A percentile compares a stretch with the other conserved stretches of the same genome.
phyloP scores from a whole-genome alignment of 2,113 vertebrate species.

The Ascaphus truei region DNA sequence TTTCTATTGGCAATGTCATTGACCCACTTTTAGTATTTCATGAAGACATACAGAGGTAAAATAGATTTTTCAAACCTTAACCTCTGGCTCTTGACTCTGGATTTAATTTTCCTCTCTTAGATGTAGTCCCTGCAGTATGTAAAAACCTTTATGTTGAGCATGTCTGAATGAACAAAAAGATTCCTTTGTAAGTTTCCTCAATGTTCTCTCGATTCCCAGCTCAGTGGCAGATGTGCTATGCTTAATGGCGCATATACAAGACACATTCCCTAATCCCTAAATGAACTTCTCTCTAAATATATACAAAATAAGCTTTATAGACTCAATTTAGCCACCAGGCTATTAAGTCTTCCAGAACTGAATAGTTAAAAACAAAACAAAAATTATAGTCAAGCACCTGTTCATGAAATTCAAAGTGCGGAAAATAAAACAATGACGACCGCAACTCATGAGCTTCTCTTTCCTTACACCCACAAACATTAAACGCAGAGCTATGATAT shows the following conservation, averaged over 20 bases:
- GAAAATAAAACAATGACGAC: neutral
- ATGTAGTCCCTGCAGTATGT: slow-evolving; percentile 20
- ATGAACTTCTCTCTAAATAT: slow-evolving; percentile 75
- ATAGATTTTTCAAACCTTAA: neutral
- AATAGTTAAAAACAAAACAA: slow-evolving; percentile 41
- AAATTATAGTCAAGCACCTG: slow-evolving; percentile 42
- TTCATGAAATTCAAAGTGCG: slow-evolving; percentile 11
- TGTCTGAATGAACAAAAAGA: slow-evolving; percentile 50
- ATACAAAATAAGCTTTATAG: slow-evolving; percentile 65
- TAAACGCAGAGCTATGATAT: no score
- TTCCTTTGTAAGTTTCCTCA: slow-evolving; percentile 70
- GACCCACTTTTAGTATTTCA: neutral
- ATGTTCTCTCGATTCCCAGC: slow-evolving; percentile 68
- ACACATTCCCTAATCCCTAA: slow-evolving; percentile 70
- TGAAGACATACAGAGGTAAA: slow-evolving; percentile 2
- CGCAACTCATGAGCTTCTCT: neutral
- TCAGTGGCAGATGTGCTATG: slow-evolving; percentile 67
- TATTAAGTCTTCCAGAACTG: slow-evolving; percentile 51
- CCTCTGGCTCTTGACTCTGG: neutral
- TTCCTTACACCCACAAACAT: no score
- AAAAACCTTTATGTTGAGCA: slow-evolving; percentile 30
- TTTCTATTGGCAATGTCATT: slow-evolving; percentile 16
- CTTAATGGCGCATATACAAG: slow-evolving; percentile 72
- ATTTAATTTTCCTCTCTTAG: slow-evolving; percentile 28
- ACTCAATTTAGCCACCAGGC: slow-evolving; percentile 59